A percentile compares a stretch with the other conserved stretches of the same genome.
phyloP scores from a whole-genome alignment of 2,888 invertebrate genomes.

The Parnassius smintheus region DNA sequence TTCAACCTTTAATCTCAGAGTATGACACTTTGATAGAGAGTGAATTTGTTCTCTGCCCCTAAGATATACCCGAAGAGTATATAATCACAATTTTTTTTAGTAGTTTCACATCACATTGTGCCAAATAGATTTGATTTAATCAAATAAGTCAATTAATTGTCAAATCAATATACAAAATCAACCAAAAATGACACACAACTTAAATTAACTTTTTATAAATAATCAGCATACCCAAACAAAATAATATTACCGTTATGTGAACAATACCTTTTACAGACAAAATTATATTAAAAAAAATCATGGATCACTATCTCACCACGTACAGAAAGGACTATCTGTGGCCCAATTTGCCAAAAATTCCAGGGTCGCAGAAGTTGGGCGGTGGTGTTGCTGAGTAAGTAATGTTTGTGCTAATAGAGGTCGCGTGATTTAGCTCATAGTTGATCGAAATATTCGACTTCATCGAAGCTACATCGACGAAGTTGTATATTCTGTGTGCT shows the following conservation, averaged over 20 bases:
- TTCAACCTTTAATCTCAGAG: no score
- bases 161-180: constrained; percentile 9
- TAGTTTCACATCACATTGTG: no score
- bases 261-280: constrained; percentile 21
- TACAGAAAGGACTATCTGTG: constrained; percentile 84
- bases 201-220: constrained; percentile 4
- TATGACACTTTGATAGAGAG: no score
- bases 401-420: not conserved
- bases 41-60: no score
- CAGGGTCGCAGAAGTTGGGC: constrained; percentile 34
- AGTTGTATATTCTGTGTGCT: no score
- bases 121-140: not conserved
- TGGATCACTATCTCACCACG: constrained; percentile 83
- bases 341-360: constrained; percentile 69
- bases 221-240: constrained; percentile 10
- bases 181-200: constrained; percentile 4
- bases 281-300: constrained; percentile 36
- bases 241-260: constrained; percentile 38
- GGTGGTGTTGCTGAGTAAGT: constrained; percentile 48
- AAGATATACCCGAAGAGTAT: no score
- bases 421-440: no score
- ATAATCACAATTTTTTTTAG: no score
- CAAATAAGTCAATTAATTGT: constrained; percentile 1
- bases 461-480: no score
- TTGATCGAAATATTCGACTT: no score